Evolutionary conservation across 1,140 invertebrate genomes (phyloP).

Genomic region (Dreissena polymorpha): DNA sequence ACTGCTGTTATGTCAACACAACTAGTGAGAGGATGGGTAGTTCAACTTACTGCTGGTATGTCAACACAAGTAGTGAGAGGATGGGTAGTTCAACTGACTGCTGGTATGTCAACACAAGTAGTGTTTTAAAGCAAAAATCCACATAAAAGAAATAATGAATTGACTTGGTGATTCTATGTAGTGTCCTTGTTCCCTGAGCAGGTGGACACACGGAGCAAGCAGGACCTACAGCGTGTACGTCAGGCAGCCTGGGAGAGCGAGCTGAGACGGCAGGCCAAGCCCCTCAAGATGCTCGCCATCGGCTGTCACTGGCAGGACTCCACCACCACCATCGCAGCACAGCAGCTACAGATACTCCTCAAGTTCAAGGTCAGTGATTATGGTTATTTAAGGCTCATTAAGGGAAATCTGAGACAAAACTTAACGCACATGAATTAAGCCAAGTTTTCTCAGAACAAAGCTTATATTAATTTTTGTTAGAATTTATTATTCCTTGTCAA

Average conservation of each 20-base stretch:
- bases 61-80: too few species aligned
- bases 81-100: too few species aligned
- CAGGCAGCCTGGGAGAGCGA: conserved; percentile 81
- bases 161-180: neutral
- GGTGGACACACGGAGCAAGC: conserved; percentile 35
- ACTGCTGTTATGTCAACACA: too few species aligned
- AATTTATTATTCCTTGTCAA: too few species aligned
- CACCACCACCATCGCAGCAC: conserved; percentile 41
- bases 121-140: too few species aligned
- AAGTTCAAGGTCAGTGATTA: conserved; percentile 66
- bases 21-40: too few species aligned
- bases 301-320: conserved; percentile 87
- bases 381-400: too few species aligned
- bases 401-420: too few species aligned
- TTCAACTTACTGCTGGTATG: too few species aligned
- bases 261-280: conserved; percentile 90
- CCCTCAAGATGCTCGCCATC: conserved; percentile 90
- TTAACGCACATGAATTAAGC: too few species aligned
- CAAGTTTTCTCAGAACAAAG: too few species aligned
- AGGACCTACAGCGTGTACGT: conserved; percentile 41
- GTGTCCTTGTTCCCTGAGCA: neutral
- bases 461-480: too few species aligned
- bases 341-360: conserved; percentile 57
- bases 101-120: neutral
- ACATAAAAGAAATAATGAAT: neutral